Conservation (phyloP, 2,888 invertebrate genomes). For the Hypercompe scribonia region DNA sequence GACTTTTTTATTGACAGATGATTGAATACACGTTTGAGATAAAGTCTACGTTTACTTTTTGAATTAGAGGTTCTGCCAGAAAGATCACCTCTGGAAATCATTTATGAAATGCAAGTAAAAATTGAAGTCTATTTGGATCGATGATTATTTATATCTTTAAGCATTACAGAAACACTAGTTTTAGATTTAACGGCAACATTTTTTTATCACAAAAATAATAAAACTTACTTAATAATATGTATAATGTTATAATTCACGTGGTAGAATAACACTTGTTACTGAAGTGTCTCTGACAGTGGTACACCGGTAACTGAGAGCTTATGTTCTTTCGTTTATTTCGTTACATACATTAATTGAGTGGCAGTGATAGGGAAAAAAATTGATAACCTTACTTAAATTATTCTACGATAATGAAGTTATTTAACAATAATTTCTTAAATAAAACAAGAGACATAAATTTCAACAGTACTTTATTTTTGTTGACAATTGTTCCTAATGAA, state of each 20-base stretch:
- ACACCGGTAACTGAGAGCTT: neutral
- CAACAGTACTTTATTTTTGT: no score
- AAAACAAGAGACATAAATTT: no score
- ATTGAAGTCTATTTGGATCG: constrained; percentile 7
- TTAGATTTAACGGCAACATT: neutral
- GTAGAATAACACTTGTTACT: constrained; percentile 4
- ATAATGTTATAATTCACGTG: constrained; percentile 10
- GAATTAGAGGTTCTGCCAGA: constrained; percentile 31
- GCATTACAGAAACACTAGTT: no score
- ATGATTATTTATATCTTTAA: neutral
- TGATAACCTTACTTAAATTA: constrained; percentile 3
- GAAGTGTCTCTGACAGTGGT: neutral
- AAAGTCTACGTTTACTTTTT: constrained; percentile 25
- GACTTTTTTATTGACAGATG: constrained; percentile 17
- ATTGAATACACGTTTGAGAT: constrained; percentile 35
- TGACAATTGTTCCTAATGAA: no score
- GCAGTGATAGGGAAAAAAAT: no score
- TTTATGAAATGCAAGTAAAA: constrained; percentile 25
- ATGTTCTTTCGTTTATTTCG: constrained; percentile 4
- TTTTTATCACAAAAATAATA: neutral
- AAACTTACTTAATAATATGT: neutral
- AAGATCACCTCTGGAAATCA: constrained; percentile 54
- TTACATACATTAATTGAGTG: neutral
- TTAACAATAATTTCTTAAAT: no score
- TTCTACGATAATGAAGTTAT: no score